Conservation (phyloP, 2,888 invertebrate genomes). For the Pristionchus arcanus region DNA sequence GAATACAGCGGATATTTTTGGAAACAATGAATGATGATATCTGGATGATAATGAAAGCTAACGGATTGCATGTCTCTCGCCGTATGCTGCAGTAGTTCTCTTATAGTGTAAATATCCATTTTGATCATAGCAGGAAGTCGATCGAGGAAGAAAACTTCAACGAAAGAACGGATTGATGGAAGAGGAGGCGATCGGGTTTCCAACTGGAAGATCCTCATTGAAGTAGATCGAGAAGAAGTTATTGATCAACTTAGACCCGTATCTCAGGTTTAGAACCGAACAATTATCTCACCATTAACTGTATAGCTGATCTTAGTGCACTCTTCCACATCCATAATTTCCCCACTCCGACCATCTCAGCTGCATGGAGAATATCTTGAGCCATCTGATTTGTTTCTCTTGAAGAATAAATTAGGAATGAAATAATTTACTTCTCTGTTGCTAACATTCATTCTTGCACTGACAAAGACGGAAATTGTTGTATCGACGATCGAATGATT, state of each 20-base stretch:
- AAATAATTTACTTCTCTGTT: background rate
- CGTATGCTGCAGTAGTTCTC: background rate
- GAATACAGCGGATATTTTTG: background rate
- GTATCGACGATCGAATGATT: slow-evolving; percentile 29
- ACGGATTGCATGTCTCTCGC: background rate
- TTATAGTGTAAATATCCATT: background rate
- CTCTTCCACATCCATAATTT: background rate
- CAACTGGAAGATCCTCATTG: background rate
- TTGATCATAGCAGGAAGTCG: background rate
- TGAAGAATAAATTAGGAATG: background rate
- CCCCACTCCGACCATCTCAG: background rate
- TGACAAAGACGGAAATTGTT: background rate
- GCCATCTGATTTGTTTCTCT: background rate
- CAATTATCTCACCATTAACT: background rate
- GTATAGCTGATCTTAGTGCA: background rate
- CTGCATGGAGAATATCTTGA: background rate
- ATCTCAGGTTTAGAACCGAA: too few species aligned
- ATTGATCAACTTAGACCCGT: too few species aligned
- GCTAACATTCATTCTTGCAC: background rate
- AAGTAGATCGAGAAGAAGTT: too few species aligned
- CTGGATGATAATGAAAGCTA: background rate
- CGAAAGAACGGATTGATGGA: slow-evolving; percentile 7
- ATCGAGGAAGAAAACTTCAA: background rate
- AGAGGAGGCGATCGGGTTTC: background rate
- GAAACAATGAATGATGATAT: background rate